Evolutionary conservation across 2,113 vertebrate species (phyloP).

Genomic region (Oxyruncus cristatus): DNA sequence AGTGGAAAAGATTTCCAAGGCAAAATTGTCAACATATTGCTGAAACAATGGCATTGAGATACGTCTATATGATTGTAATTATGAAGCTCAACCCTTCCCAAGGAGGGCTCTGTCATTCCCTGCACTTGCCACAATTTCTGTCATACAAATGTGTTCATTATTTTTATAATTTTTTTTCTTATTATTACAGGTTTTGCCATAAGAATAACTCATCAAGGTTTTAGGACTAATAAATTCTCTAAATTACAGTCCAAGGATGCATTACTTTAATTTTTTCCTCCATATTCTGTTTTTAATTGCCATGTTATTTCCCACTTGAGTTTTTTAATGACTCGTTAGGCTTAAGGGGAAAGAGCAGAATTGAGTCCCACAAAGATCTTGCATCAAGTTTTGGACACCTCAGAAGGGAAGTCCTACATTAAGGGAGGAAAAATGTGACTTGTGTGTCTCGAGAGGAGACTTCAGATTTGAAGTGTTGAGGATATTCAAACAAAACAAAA

Average conservation of each 20-base stretch:
- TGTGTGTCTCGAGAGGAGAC: background rate
- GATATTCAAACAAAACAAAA: background rate
- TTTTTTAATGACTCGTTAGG: conserved; percentile 56
- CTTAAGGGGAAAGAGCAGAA: conserved; percentile 54
- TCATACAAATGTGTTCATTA: conserved; percentile 15
- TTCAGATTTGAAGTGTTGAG: background rate
- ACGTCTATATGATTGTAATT: conserved; percentile 7
- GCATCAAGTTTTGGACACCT: background rate
- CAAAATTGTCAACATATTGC: background rate
- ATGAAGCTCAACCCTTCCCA: background rate
- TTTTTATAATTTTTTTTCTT: conserved; percentile 17
- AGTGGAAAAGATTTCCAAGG: conserved; percentile 1
- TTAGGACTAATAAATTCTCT: conserved; percentile 64
- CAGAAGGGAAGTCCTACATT: background rate
- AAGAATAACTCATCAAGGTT: conserved; percentile 66
- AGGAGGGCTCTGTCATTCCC: conserved; percentile 24
- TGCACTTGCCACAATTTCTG: conserved; percentile 4
- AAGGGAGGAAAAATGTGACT: background rate
- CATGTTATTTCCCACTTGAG: conserved; percentile 45
- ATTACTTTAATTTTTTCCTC: conserved; percentile 58
- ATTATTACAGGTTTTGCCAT: conserved; percentile 51
- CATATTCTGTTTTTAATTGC: conserved; percentile 57
- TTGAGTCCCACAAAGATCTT: conserved; percentile 9
- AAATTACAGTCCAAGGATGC: conserved; percentile 65
- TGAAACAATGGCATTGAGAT: background rate